Percentiles rank a stretch among this genome's conserved stretches.
Conservation (phyloP, 2,113 vertebrate genomes). For the Tonatia bakeri region DNA sequence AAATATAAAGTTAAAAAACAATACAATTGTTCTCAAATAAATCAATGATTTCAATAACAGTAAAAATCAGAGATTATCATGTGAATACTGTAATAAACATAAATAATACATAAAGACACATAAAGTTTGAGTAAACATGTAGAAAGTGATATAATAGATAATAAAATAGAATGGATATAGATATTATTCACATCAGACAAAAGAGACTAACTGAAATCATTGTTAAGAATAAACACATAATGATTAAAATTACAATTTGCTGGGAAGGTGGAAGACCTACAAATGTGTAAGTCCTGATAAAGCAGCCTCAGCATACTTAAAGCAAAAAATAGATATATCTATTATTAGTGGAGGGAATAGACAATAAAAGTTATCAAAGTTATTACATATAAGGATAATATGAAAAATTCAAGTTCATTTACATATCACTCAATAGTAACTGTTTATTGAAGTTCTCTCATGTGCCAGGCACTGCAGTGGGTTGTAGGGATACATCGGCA, state of each 20-base stretch:
- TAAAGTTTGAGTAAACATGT: neutral
- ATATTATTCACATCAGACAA: neutral
- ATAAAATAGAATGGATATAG: neutral
- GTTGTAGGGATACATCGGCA: neutral
- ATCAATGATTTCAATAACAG: neutral
- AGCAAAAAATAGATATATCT: neutral
- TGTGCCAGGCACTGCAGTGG: neutral
- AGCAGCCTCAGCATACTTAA: neutral
- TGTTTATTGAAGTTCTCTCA: neutral
- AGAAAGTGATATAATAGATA: neutral
- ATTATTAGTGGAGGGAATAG: neutral
- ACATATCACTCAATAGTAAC: neutral
- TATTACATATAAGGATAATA: neutral
- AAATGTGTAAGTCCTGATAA: neutral
- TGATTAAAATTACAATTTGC: neutral
- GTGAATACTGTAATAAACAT: neutral
- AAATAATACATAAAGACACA: neutral
- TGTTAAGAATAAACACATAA: neutral
- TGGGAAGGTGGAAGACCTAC: neutral
- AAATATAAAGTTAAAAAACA: neutral
- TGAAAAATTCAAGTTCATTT: neutral
- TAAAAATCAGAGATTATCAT: neutral
- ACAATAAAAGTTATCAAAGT: neutral
- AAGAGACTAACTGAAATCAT: neutral
- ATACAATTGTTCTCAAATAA: neutral